Percentiles rank a stretch among this genome's conserved stretches.
These are phyloP conservation scores for Protula sp. DNA, from an alignment of 2,888 invertebrate species.

Conservation along the genomic window DNA sequence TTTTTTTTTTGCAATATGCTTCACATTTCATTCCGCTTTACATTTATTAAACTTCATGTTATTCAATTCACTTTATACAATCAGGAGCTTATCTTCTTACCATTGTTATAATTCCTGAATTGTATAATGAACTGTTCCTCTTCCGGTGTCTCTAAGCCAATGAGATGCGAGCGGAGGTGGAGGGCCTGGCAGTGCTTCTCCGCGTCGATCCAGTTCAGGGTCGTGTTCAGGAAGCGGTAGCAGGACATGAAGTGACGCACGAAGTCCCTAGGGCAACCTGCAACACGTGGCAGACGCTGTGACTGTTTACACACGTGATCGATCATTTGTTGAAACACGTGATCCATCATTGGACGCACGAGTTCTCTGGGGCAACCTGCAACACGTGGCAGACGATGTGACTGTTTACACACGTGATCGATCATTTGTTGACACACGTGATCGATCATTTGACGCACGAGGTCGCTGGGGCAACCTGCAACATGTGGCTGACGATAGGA, in stretches of 20 bases:
- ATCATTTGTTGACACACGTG: too few relatives aligned
- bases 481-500: too few relatives aligned
- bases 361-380: constrained; percentile 14
- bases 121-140: constrained; percentile 17
- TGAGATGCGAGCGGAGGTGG: constrained; percentile 16
- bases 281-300: too few relatives aligned
- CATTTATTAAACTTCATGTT: too few relatives aligned
- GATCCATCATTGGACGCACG: constrained; percentile 10
- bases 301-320: too few relatives aligned
- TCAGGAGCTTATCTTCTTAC: constrained; percentile 9
- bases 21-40: too few relatives aligned
- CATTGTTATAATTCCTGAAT: constrained; percentile 14
- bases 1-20: too few relatives aligned
- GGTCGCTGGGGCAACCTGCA: constrained; percentile 12
- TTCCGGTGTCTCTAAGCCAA: constrained; percentile 15
- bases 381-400: too few relatives aligned
- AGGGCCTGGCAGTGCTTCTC: constrained; percentile 19
- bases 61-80: too few relatives aligned
- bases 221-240: constrained; percentile 14
- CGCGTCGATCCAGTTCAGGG: constrained; percentile 19
- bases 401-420: too few relatives aligned
- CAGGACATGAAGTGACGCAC: constrained; percentile 16
- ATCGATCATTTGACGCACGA: constrained; percentile 12
- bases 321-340: too few relatives aligned
- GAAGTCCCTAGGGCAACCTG: constrained; percentile 14